phyloP scores from a whole-genome alignment of 2,113 vertebrate genomes.

The Myxocyprinus asiaticus region DNA sequence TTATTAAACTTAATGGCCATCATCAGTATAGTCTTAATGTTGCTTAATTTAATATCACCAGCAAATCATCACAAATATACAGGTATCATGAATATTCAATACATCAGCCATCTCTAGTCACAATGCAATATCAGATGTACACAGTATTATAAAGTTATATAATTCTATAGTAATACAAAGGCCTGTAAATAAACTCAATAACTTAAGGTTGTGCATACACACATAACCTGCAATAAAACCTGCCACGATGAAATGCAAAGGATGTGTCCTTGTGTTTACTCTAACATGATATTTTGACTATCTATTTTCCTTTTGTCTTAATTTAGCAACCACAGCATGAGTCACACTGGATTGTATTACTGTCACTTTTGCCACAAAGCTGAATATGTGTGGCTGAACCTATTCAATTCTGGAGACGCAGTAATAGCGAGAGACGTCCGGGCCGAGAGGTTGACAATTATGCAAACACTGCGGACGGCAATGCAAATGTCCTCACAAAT shows the following conservation, averaged over 20 bases:
- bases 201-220: not conserved
- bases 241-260: not conserved
- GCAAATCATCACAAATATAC: not conserved
- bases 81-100: not conserved
- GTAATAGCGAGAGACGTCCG: constrained; percentile 18
- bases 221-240: not conserved
- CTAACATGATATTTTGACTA: constrained; percentile 3
- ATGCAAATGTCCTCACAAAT: constrained; percentile 25
- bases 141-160: not conserved
- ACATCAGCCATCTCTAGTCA: not conserved
- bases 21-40: not conserved
- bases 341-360: not conserved
- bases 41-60: not conserved
- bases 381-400: constrained; percentile 23
- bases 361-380: constrained; percentile 7
- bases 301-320: not conserved
- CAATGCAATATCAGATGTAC: not conserved
- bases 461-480: constrained; percentile 20
- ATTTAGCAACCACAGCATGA: constrained; percentile 28
- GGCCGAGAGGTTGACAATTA: constrained; percentile 39
- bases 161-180: not conserved
- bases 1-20: no score
- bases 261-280: constrained; percentile 8
- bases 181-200: not conserved
- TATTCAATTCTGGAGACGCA: constrained; percentile 35